phyloP scores from a whole-genome alignment of 2,888 invertebrate genomes.

The Zaprionus obscuricornis region DNA sequence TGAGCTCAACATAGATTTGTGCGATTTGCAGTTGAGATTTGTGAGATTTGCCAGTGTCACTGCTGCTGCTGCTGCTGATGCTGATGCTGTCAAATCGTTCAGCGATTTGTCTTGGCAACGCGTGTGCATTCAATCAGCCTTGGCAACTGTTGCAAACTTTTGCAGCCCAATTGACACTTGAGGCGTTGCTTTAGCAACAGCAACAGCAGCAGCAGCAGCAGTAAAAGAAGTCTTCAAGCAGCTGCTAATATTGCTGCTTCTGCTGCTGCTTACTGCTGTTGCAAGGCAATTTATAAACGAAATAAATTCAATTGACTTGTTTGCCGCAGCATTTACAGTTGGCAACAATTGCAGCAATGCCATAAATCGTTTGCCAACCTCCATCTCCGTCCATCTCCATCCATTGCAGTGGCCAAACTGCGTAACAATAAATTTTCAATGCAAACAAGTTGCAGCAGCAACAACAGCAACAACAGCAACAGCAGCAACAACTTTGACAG shows the following conservation, averaged over 20 bases:
- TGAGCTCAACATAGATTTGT: constrained; percentile 39
- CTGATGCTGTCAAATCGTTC: constrained; percentile 66
- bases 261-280: constrained; percentile 14
- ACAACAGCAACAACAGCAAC: neutral
- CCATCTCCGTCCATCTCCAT: constrained; percentile 22
- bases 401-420: constrained; percentile 65
- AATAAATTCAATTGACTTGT: constrained; percentile 80
- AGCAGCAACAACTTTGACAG: constrained; percentile 32
- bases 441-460: constrained; percentile 75
- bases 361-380: constrained; percentile 65
- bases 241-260: neutral
- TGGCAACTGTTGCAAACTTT: constrained; percentile 8
- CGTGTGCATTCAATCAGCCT: constrained; percentile 57
- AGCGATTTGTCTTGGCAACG: constrained; percentile 71
- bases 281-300: constrained; percentile 74
- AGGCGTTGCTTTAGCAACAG: constrained; percentile 44
- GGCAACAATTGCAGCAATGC: constrained; percentile 79
- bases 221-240: too few relatives aligned
- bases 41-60: too few relatives aligned
- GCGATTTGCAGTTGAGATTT: constrained; percentile 38
- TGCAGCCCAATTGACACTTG: constrained; percentile 53
- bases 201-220: constrained; percentile 23
- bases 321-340: constrained; percentile 78
- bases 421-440: constrained; percentile 79
- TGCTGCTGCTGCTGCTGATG: constrained; percentile 2